Base-by-base conservation (phyloP, 2,888 invertebrate species). In the Bombylius major region DNA sequence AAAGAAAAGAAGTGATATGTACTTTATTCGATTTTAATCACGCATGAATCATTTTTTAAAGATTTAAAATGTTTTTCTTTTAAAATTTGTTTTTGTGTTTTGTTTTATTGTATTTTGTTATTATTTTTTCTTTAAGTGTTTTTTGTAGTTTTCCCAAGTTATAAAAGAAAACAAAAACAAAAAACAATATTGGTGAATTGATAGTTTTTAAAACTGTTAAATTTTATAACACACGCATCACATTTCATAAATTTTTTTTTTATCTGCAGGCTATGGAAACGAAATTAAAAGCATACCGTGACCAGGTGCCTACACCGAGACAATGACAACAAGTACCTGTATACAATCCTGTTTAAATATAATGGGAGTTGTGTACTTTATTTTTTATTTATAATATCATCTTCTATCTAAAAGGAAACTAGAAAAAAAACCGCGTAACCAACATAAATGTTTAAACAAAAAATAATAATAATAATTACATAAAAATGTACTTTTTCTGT, bases 201-300 rank as follows among this genome's bases (percentile, higher is more conserved):
- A 9, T 9, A 39, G 2, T 39, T 7, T 39, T 39, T 39, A 9
- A 3, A 9, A 39, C 11, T 39, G 2, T 39, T 3, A 39, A 9
- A 39, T 39, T 60, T 57, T 59, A 59, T 55, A 47, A 13, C 12
- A 49, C 46, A 47, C 36, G 48, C 31, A 45, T 42, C 7, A 53
- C 34, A 42, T 51, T 44, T 31, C 32, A 39, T 39, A n/a, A n/a
- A 32, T 47, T 32, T 34, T 42, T 47, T 45, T 44, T 47, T 56
- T 50, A 53, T 54, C 70, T 66, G 12, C 64, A 72, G 73, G 68
- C 73, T 50, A 72, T 74, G 69, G 73, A 74, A 63, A 71, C 73
- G 51, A 74, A 73, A 60, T 65, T 74, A 62, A 74, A 73, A 66
- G 70, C 70, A 54, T 73, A 74, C 61, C 71, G 73, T 49, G 72